A percentile compares a stretch with the other conserved stretches of the same genome.
Conservation (phyloP, 1,140 invertebrate species). For the Brachionus rotundiformis region DNA sequence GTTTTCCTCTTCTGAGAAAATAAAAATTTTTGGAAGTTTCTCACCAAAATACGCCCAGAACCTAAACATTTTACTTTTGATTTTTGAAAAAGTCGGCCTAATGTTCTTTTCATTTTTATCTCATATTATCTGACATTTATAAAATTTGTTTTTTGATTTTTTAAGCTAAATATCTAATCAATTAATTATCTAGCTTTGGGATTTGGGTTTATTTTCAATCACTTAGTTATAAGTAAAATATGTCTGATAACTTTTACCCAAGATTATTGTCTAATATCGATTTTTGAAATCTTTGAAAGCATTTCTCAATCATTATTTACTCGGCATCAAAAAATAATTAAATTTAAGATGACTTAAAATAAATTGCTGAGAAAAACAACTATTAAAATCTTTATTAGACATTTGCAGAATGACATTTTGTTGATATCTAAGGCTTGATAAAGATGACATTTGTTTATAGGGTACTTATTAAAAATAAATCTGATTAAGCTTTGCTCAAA, state of each 20-base stretch:
- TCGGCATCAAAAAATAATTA: neutral
- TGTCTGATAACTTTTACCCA: neutral
- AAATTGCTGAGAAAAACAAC: neutral
- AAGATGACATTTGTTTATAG: no score
- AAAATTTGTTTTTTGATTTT: neutral
- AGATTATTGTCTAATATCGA: neutral
- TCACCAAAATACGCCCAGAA: no score
- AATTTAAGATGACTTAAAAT: neutral
- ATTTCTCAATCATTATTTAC: neutral
- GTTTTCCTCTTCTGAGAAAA: no score
- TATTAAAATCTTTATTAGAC: neutral
- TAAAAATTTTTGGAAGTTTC: no score
- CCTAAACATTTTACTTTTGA: neutral
- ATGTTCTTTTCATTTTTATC: no score
- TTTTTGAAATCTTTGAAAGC: neutral
- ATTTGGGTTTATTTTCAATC: conserved; percentile 2
- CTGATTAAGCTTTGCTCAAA: no score
- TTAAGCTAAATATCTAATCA: neutral
- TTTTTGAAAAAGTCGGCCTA: no score
- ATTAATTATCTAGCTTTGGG: neutral
- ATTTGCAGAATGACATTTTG: neutral
- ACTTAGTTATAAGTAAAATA: neutral
- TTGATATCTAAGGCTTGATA: no score
- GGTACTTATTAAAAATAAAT: no score
- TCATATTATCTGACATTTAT: neutral